Evolutionary conservation across 1,140 invertebrate species (phyloP).

Genomic region (Eueides isabella): DNA sequence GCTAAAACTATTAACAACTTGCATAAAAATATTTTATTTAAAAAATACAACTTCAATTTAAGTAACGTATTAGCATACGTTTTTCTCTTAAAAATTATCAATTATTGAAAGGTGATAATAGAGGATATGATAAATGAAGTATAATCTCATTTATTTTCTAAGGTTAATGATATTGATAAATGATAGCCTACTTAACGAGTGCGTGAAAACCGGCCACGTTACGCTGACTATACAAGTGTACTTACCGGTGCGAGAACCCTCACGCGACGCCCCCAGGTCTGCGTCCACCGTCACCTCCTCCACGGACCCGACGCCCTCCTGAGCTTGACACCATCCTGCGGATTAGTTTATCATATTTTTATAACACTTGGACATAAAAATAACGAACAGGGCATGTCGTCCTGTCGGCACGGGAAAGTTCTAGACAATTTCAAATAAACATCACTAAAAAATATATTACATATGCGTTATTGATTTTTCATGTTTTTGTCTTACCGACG

Average conservation of each 20-base stretch:
- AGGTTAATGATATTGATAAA: neutral
- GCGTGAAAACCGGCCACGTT: neutral
- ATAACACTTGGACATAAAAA: too few relatives aligned
- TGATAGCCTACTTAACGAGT: neutral
- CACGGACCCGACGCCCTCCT: conserved; percentile 50
- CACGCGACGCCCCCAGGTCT: conserved; percentile 68
- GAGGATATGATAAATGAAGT: neutral
- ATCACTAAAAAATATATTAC: neutral
- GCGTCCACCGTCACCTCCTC: conserved; percentile 66
- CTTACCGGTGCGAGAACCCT: conserved; percentile 70
- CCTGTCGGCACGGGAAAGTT: neutral
- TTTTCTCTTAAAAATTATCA: neutral
- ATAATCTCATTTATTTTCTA: neutral
- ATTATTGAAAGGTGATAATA: neutral
- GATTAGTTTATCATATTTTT: neutral
- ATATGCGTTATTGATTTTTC: neutral
- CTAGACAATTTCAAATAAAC: neutral
- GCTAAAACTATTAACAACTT: too few relatives aligned
- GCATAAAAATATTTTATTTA: too few relatives aligned
- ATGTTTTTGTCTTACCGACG: neutral
- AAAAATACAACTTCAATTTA: too few relatives aligned
- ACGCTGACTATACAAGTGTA: neutral
- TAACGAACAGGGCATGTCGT: neutral
- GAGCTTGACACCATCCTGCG: conserved; percentile 55
- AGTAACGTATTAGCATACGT: too few relatives aligned